Evolutionary conservation across 2,113 vertebrate species (phyloP).

Genomic region (Lamprologus sp.): DNA sequence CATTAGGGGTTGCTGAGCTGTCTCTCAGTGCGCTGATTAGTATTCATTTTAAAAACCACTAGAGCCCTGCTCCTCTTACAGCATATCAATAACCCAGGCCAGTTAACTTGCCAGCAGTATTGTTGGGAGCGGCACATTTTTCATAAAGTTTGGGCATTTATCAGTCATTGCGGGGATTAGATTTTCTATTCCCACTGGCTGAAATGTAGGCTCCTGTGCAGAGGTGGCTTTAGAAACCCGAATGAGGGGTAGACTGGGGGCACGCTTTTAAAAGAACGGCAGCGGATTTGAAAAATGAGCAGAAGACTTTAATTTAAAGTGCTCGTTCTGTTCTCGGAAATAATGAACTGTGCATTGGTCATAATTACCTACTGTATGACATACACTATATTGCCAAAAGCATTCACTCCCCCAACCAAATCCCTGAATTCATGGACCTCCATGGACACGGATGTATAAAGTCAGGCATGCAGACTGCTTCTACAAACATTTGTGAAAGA

Average conservation of each 20-base stretch:
- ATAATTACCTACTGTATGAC: not conserved
- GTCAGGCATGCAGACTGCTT: not conserved
- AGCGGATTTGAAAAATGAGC: not conserved
- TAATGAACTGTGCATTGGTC: not conserved
- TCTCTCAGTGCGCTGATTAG: slow-evolving; percentile 46
- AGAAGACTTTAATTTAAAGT: not conserved
- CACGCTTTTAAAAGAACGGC: not conserved
- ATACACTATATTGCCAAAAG: not conserved
- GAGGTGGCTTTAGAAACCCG: not conserved
- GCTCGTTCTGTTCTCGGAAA: not conserved
- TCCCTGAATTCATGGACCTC: not conserved
- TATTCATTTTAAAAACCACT: slow-evolving; percentile 39
- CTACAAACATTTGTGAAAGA: not conserved
- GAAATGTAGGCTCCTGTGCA: not conserved
- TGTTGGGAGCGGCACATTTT: slow-evolving; percentile 28
- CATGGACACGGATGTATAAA: not conserved
- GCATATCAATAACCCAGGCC: slow-evolving; percentile 36
- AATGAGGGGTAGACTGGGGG: not conserved
- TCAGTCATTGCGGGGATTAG: slow-evolving; percentile 2
- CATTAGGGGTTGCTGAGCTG: slow-evolving; percentile 34
- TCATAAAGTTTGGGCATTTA: slow-evolving; percentile 33
- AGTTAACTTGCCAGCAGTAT: slow-evolving; percentile 11
- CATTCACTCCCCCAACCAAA: not conserved
- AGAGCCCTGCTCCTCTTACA: slow-evolving; percentile 2
- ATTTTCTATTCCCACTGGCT: not conserved